Conservation (phyloP, 2,797 vertebrate species). For the Gadopsis marmoratus region DNA sequence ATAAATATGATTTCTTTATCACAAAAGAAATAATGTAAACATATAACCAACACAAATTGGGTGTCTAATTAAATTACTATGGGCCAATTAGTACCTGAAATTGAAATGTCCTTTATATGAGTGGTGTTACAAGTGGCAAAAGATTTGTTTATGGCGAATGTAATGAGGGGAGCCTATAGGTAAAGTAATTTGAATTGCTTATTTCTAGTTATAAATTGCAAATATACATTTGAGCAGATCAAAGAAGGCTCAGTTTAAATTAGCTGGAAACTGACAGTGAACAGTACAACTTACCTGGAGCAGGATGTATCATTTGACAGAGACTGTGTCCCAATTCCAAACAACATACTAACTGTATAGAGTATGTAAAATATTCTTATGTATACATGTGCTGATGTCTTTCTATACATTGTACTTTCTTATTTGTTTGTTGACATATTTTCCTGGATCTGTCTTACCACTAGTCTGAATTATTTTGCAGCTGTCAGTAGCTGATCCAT, state of each 20-base stretch:
- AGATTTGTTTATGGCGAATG: conserved; percentile 32
- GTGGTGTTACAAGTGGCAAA: not conserved
- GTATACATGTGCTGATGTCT: not conserved
- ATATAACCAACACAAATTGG: conserved; percentile 17
- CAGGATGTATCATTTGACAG: not conserved
- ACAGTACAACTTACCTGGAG: not conserved
- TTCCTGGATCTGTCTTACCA: not conserved
- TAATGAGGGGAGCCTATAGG: conserved; percentile 13
- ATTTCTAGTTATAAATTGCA: conserved; percentile 27
- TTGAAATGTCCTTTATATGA: conserved; percentile 34
- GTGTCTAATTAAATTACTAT: conserved; percentile 20
- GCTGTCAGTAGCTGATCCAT: not conserved
- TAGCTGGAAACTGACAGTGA: not conserved
- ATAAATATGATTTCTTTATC: conserved; percentile 22
- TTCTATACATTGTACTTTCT: not conserved
- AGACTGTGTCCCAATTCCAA: not conserved
- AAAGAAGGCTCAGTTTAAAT: conserved; percentile 7
- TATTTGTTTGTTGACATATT: not conserved
- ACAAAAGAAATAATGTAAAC: conserved; percentile 22
- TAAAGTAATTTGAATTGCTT: conserved; percentile 23
- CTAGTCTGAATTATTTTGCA: not conserved
- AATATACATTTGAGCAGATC: conserved; percentile 21
- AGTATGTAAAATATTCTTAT: too few species aligned
- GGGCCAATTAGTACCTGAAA: conserved; percentile 42
- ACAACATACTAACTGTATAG: not conserved